phyloP scores from a whole-genome alignment of 2,113 vertebrate species.

The Manacus vitellinus region DNA sequence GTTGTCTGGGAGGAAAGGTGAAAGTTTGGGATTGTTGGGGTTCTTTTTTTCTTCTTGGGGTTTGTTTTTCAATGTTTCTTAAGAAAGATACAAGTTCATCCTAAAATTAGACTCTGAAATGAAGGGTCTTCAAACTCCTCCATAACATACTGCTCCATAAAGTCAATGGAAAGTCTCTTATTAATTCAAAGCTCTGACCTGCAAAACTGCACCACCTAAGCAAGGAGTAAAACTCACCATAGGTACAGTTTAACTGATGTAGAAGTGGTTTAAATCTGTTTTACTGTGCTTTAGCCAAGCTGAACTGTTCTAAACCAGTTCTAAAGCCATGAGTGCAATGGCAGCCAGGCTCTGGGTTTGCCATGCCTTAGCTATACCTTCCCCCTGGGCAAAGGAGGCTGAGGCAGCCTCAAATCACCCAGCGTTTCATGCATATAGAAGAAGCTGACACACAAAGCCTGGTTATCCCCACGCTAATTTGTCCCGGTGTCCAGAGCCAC shows the following conservation, averaged over 20 bases:
- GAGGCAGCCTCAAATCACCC: not conserved
- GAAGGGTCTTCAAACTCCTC: not conserved
- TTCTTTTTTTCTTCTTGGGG: not conserved
- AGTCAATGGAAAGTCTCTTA: not conserved
- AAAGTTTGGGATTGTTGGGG: not conserved
- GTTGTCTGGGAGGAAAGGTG: not conserved
- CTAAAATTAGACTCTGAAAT: not conserved
- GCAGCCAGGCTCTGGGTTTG: not conserved
- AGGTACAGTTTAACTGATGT: not conserved
- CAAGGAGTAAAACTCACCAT: not conserved
- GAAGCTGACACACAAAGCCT: not conserved
- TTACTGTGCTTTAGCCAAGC: not conserved
- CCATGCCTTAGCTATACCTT: not conserved
- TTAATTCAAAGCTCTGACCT: not conserved
- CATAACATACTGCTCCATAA: not conserved
- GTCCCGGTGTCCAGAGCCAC: not conserved
- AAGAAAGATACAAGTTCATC: not conserved
- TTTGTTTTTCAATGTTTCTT: not conserved
- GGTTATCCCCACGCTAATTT: not conserved
- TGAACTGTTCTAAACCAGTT: not conserved
- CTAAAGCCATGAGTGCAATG: not conserved
- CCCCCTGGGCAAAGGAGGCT: not conserved
- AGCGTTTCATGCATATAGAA: not conserved
- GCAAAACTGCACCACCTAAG: not conserved
- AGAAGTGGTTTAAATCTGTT: not conserved